A percentile compares a stretch with the other conserved stretches of the same genome.
These are phyloP conservation scores for Crotalus tigris DNA, from an alignment of 2,113 vertebrate species.

Conservation along the genomic window DNA sequence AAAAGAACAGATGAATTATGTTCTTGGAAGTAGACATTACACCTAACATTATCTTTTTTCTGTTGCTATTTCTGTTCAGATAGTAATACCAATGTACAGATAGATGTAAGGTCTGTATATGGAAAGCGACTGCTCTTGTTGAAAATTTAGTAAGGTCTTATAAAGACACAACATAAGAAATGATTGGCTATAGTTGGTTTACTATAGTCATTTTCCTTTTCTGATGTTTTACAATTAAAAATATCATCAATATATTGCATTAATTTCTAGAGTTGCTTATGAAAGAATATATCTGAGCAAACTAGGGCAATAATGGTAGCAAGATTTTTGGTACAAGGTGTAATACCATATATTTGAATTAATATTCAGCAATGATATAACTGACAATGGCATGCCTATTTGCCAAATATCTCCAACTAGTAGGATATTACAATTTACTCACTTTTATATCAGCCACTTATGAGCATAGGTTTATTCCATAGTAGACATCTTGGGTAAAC, in stretches of 20 bases:
- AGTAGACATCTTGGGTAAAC: neutral
- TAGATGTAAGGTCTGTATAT: neutral
- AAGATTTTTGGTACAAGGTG: neutral
- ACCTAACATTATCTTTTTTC: neutral
- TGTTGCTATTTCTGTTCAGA: neutral
- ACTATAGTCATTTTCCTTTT: neutral
- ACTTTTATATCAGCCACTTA: neutral
- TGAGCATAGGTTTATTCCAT: neutral
- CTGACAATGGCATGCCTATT: neutral
- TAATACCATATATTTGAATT: neutral
- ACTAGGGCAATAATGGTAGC: neutral
- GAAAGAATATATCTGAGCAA: neutral
- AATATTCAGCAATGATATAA: neutral
- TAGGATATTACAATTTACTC: neutral
- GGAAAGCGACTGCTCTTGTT: neutral
- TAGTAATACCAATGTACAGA: neutral
- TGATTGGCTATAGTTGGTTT: neutral
- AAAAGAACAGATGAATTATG: constrained; percentile 21
- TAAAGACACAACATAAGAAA: neutral
- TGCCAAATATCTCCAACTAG: neutral
- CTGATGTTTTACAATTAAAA: neutral
- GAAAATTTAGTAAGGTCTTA: neutral
- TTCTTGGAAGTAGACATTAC: constrained; percentile 42
- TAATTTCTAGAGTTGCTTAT: neutral
- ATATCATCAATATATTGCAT: neutral